Evolutionary conservation across 2,888 invertebrate genomes (phyloP).

Genomic region (Zaprionus lineosus): DNA sequence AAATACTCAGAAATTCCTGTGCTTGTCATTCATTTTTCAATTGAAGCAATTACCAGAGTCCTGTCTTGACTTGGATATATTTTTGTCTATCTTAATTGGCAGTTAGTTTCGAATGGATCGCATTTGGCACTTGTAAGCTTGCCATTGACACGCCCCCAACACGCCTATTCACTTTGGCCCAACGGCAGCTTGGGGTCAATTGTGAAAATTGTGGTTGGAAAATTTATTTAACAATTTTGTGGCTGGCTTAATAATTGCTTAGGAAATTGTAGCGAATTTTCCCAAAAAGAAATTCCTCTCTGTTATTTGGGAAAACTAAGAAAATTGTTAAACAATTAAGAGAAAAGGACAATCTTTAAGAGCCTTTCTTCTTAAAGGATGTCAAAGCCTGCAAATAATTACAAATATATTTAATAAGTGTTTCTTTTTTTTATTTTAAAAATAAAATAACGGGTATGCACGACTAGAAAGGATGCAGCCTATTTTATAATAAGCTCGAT

Average conservation of each 20-base stretch:
- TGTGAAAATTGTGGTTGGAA: constrained; percentile 28
- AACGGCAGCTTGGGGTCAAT: too few relatives aligned
- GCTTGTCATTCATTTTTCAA: constrained; percentile 71
- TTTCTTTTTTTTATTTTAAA: too few relatives aligned
- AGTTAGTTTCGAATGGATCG: constrained; percentile 11
- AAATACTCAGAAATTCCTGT: too few relatives aligned
- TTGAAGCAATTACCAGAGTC: constrained; percentile 57
- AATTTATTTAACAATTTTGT: constrained; percentile 54
- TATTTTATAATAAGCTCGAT: too few relatives aligned
- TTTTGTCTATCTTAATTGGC: constrained; percentile 60
- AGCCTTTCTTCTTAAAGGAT: neutral
- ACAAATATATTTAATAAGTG: too few relatives aligned
- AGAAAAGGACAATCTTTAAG: neutral
- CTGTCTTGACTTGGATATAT: constrained; percentile 27
- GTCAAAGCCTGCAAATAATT: neutral
- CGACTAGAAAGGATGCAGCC: too few relatives aligned
- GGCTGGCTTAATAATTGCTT: constrained; percentile 54
- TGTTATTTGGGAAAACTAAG: neutral
- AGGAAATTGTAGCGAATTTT: constrained; percentile 13
- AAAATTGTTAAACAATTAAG: constrained; percentile 40
- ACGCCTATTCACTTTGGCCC: neutral
- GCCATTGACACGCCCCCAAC: constrained; percentile 11
- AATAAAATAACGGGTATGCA: too few relatives aligned
- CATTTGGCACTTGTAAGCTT: constrained; percentile 26
- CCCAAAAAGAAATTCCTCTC: neutral